Conservation (phyloP, 2,888 invertebrate genomes). For the Endotricha flammealis region DNA sequence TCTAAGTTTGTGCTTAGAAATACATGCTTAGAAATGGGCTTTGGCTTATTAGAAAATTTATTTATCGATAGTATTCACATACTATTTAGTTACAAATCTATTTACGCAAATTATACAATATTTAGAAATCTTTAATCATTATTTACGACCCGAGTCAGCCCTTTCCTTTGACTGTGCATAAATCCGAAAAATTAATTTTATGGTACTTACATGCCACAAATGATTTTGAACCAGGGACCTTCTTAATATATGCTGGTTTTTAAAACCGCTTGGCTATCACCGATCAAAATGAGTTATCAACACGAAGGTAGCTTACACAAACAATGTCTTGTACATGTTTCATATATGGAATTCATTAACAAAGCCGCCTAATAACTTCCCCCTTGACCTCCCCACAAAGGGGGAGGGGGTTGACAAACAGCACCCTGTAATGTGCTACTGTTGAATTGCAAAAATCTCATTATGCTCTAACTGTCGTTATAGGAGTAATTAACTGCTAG, state of each 20-base stretch:
- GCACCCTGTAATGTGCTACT: conserved; percentile 69
- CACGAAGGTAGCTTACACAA: not conserved
- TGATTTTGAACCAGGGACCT: too few species aligned
- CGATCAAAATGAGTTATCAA: not conserved
- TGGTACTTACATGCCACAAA: too few species aligned
- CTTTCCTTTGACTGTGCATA: too few species aligned
- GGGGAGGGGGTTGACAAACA: conserved; percentile 54
- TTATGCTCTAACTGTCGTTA: conserved; percentile 77
- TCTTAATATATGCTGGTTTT: not conserved
- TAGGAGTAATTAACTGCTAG: conserved; percentile 71
- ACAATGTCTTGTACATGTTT: conserved; percentile 26
- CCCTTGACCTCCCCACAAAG: conserved; percentile 30
- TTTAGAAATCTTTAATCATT: too few species aligned
- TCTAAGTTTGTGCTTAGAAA: too few species aligned
- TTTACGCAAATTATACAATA: too few species aligned
- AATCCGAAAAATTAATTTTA: too few species aligned
- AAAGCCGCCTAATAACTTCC: conserved; percentile 57
- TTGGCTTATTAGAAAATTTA: too few species aligned
- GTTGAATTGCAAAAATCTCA: conserved; percentile 78
- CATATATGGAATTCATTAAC: conserved; percentile 62
- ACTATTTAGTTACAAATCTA: too few species aligned
- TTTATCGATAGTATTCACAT: too few species aligned
- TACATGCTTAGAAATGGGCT: not conserved
- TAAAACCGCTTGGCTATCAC: not conserved
- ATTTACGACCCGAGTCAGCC: too few species aligned